A percentile compares a stretch with the other conserved stretches of the same genome.
phyloP scores from a whole-genome alignment of 2,797 vertebrate species.

The Phoeniculus purpureus region DNA sequence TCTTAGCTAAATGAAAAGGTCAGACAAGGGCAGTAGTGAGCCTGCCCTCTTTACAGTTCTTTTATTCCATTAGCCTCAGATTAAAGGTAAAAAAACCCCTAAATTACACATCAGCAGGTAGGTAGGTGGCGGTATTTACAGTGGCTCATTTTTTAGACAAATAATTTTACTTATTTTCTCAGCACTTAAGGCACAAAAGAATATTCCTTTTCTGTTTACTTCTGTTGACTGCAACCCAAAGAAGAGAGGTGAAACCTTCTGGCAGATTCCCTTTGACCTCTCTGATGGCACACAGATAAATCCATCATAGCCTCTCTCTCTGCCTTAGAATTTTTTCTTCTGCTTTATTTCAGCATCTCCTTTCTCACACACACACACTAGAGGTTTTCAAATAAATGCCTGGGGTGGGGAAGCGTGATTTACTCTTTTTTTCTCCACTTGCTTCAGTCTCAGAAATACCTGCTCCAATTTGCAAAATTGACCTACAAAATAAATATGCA shows the following conservation, averaged over 20 bases:
- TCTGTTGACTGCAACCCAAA: background rate
- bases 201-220: background rate
- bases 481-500: background rate
- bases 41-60: background rate
- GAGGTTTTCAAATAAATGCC: background rate
- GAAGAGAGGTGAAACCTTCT: background rate
- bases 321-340: background rate
- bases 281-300: background rate
- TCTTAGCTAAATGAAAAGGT: background rate
- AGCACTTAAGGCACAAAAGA: background rate
- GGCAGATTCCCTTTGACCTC: background rate
- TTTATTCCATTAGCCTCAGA: background rate
- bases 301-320: background rate
- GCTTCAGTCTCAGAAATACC: background rate
- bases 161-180: background rate
- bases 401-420: background rate
- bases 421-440: background rate
- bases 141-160: background rate
- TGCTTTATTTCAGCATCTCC: background rate
- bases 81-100: background rate
- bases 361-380: background rate
- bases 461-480: background rate
- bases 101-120: background rate
- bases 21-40: background rate
- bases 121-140: background rate